Conservation (phyloP, 1,140 invertebrate species). For the Carposina sasakii region DNA sequence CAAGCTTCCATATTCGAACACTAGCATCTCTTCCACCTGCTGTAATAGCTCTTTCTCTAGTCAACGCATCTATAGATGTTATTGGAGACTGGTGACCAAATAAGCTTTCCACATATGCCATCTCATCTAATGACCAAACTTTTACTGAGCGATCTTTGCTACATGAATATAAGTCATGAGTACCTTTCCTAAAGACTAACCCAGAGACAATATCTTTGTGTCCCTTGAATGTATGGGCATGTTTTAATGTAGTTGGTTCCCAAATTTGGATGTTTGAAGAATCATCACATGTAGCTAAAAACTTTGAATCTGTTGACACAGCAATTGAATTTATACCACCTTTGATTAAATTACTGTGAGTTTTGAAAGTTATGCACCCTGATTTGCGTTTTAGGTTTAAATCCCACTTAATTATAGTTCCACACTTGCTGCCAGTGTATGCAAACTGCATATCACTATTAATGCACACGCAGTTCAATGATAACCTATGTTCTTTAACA, state of each 20-base stretch:
- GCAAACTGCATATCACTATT: conserved; percentile 82
- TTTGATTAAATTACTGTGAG: conserved; percentile 68
- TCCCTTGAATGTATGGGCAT: conserved; percentile 87
- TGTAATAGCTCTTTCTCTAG: conserved; percentile 89
- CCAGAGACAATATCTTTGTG: conserved; percentile 85
- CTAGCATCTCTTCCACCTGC: conserved; percentile 90
- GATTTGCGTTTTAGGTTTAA: conserved; percentile 73
- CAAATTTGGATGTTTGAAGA: conserved; percentile 88
- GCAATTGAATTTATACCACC: conserved; percentile 80
- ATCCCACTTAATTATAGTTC: conserved; percentile 89
- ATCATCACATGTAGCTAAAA: conserved; percentile 86
- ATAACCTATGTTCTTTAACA: conserved; percentile 82
- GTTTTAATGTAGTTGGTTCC: conserved; percentile 83
- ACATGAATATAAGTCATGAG: conserved; percentile 91
- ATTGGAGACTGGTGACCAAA: conserved; percentile 94
- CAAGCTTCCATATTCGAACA: conserved; percentile 95
- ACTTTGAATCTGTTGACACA: conserved; percentile 89
- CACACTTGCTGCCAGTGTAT: conserved; percentile 92
- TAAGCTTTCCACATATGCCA: conserved; percentile 96
- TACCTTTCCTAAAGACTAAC: conserved; percentile 87
- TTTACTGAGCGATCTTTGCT: conserved; percentile 89
- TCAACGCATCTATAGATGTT: conserved; percentile 90
- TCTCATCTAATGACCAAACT: conserved; percentile 96
- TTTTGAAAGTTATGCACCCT: conserved; percentile 71
- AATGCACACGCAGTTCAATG: conserved; percentile 88